Evolutionary conservation across 2,797 vertebrate species (phyloP).

Genomic region (Neostethus bicornis): DNA sequence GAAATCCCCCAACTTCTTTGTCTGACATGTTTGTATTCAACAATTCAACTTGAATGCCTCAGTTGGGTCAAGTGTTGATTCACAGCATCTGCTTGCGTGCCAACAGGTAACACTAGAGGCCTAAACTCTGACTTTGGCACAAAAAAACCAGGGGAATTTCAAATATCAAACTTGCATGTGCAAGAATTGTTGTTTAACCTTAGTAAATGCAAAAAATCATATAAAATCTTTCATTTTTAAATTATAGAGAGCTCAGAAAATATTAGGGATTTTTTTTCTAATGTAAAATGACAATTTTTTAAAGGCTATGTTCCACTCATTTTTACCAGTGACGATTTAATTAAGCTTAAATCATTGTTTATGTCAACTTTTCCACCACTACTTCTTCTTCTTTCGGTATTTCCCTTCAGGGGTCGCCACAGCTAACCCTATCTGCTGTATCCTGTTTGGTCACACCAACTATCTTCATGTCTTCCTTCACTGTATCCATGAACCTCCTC

Average conservation of each 20-base stretch:
- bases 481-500: too few relatives aligned
- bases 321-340: too few relatives aligned
- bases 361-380: too few relatives aligned
- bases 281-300: too few relatives aligned
- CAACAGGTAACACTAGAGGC: conserved; percentile 11
- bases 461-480: too few relatives aligned
- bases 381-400: too few relatives aligned
- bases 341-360: too few relatives aligned
- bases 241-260: background rate
- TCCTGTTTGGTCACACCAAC: too few relatives aligned
- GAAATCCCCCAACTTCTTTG: conserved; percentile 35
- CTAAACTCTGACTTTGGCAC: conserved; percentile 3
- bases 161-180: background rate
- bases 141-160: background rate
- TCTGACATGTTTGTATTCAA: conserved; percentile 52
- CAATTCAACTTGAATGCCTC: conserved; percentile 21
- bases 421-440: too few relatives aligned
- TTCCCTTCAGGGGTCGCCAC: too few relatives aligned
- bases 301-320: too few relatives aligned
- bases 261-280: background rate
- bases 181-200: background rate
- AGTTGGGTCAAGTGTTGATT: conserved; percentile 20
- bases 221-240: background rate
- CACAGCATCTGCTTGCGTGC: conserved; percentile 14
- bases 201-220: background rate